These are phyloP conservation scores for Epizoanthus rinbou DNA, from an alignment of 92 coral and sea anemone species.

Conservation along the genomic window DNA sequence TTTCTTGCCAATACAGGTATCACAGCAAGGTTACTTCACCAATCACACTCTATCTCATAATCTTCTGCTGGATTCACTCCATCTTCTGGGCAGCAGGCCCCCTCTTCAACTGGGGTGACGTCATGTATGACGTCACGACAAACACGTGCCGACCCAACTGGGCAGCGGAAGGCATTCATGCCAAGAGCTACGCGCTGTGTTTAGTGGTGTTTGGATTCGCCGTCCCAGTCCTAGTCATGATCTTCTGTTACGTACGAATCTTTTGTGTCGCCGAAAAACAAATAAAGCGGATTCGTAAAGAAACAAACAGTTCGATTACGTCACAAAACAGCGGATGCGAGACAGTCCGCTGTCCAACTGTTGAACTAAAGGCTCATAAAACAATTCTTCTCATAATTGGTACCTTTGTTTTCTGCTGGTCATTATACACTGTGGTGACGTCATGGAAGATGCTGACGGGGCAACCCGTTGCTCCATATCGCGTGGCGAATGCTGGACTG, in stretches of 20 bases:
- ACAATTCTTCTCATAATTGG: constrained; percentile 57
- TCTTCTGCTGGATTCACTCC: constrained; percentile 60
- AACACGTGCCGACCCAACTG: constrained; percentile 70
- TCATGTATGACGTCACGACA: constrained; percentile 45
- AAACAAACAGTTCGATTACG: constrained; percentile 37
- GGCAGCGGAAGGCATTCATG: constrained; percentile 44
- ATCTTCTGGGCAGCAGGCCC: constrained; percentile 64
- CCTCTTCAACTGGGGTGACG: constrained; percentile 56
- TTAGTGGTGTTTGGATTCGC: constrained; percentile 49
- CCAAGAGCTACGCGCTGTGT: constrained; percentile 48
- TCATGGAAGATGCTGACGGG: constrained; percentile 46
- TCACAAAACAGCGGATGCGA: background rate
- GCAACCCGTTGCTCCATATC: constrained; percentile 51
- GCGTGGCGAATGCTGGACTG: constrained; percentile 58
- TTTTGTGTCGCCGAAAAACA: constrained; percentile 54
- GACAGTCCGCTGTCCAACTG: background rate
- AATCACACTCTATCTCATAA: constrained; percentile 48
- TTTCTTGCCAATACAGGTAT: constrained; percentile 41
- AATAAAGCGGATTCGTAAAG: constrained; percentile 47
- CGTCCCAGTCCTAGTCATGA: constrained; percentile 52
- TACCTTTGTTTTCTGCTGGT: constrained; percentile 59
- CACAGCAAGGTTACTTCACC: constrained; percentile 49
- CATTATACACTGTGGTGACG: constrained; percentile 47
- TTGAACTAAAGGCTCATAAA: constrained; percentile 65
- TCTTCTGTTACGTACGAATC: constrained; percentile 56